Conservation (phyloP, 2,797 vertebrate species). For the Clarias pachynema region DNA sequence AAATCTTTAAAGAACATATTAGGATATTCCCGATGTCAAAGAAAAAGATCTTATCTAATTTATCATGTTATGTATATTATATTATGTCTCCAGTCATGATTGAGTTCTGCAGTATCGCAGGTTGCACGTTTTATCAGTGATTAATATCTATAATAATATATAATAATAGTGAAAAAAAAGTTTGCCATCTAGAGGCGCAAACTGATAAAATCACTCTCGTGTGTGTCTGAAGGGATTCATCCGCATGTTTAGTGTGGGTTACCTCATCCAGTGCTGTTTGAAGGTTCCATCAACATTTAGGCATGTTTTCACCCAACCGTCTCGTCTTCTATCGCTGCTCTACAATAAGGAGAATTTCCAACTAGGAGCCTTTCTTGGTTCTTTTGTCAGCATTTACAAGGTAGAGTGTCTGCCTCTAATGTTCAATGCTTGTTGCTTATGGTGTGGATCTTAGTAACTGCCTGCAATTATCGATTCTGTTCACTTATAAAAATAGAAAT, state of each 20-base stretch:
- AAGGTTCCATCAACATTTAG: slow-evolving; percentile 92
- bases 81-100: not conserved
- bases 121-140: not conserved
- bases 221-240: slow-evolving; percentile 84
- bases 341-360: slow-evolving; percentile 99
- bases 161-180: no score
- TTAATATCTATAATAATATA: no score
- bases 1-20: not conserved
- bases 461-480: not conserved
- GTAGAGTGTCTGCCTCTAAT: slow-evolving; percentile 65
- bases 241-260: slow-evolving; percentile 97
- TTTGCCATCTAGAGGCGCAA: not conserved
- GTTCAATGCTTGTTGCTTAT: not conserved
- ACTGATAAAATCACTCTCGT: slow-evolving; percentile 3
- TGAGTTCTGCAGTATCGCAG: not conserved
- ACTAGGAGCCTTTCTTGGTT: slow-evolving; percentile 94
- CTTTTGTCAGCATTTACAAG: slow-evolving; percentile 99
- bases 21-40: not conserved
- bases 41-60: not conserved
- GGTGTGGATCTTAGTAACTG: not conserved
- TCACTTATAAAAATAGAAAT: not conserved
- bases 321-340: slow-evolving; percentile 89
- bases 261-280: slow-evolving; percentile 97
- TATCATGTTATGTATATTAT: no score
- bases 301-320: slow-evolving; percentile 92